These are phyloP conservation scores for Leptonema lineaticorne DNA, from an alignment of 1,140 invertebrate genomes.

Conservation along the genomic window DNA sequence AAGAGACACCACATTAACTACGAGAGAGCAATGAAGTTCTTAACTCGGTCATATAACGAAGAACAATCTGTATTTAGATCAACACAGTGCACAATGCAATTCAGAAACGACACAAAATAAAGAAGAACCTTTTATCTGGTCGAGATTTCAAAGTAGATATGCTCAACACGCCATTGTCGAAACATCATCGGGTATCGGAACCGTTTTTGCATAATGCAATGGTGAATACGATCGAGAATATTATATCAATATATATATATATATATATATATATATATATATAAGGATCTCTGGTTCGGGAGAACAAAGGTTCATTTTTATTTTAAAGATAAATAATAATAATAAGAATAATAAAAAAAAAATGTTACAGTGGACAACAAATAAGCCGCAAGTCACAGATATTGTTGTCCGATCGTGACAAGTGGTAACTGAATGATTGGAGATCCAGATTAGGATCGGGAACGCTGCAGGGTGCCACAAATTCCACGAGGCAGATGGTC, in stretches of 20 bases:
- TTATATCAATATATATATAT: too few relatives aligned
- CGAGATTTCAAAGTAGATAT: not conserved
- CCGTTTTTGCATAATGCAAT: constrained; percentile 1
- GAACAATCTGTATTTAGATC: too few relatives aligned
- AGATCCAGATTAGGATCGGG: constrained; percentile 20
- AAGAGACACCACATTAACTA: too few relatives aligned
- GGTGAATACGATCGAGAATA: not conserved
- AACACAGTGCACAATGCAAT: too few relatives aligned
- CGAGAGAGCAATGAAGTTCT: too few relatives aligned
- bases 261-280: too few relatives aligned
- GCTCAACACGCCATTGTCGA: constrained; percentile 5
- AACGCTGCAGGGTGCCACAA: not conserved
- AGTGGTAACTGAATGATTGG: constrained; percentile 27
- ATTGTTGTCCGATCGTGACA: constrained; percentile 26
- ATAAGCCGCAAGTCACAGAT: constrained; percentile 28
- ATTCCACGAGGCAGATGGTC: constrained; percentile 9
- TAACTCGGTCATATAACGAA: too few relatives aligned
- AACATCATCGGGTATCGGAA: not conserved
- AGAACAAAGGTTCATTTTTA: not conserved
- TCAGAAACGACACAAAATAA: too few relatives aligned
- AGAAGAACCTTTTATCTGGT: not conserved
- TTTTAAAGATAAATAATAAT: too few relatives aligned
- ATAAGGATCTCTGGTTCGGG: too few relatives aligned
- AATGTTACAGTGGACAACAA: constrained; percentile 5
- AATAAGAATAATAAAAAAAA: too few relatives aligned